Base-by-base conservation (phyloP, 2,797 vertebrate genomes). In the Tinamus major region DNA sequence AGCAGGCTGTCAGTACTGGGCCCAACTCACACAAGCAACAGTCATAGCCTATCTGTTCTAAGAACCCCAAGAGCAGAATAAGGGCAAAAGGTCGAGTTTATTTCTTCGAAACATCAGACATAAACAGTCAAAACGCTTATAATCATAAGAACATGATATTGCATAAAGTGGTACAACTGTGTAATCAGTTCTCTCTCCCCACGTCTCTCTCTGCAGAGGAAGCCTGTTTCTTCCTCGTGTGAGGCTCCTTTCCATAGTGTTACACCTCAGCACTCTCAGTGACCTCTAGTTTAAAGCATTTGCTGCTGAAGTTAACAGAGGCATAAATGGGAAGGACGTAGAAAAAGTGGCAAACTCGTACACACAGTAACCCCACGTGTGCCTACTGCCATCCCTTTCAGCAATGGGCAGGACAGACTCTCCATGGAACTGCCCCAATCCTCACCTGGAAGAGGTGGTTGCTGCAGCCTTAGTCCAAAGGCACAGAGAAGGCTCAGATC, bases 1-100 rank as follows among this genome's bases (percentile, higher is more conserved):
- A 99, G 99, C 98, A 99, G 98, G 98, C 98, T 99, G 98, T 99
- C 98, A 99, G 98, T 99, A 99, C 98, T 98, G 98, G 98, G 98
- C 98, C 98, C 99, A 98, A 98, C 98, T 98, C 98, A 98, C 98
- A 98, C 98, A 97, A 97, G 97, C 98, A 98, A 98, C 98, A 99
- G 97, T 98, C 98, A 98, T 98, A 98, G 98, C 98, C 98, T 98
- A 97, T 98, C 98, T 98, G 98, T 97, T 98, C 98, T 98, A 98
- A 98, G 98, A 98, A 98, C 97, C 98, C 98, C 98, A 97, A 97
- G 94, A 98, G 98, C 95, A 98, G 97, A 98, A 97, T 96, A 97
- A 97, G 96, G 96, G 96, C 96, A 94, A 96, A 96, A 87, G 89
- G 93, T 70, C 37, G 83, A 93, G 93, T 96, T 97, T 95, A 92